These are phyloP conservation scores for Bombus consobrinus DNA, from an alignment of 1,140 invertebrate genomes.

Conservation along the genomic window DNA sequence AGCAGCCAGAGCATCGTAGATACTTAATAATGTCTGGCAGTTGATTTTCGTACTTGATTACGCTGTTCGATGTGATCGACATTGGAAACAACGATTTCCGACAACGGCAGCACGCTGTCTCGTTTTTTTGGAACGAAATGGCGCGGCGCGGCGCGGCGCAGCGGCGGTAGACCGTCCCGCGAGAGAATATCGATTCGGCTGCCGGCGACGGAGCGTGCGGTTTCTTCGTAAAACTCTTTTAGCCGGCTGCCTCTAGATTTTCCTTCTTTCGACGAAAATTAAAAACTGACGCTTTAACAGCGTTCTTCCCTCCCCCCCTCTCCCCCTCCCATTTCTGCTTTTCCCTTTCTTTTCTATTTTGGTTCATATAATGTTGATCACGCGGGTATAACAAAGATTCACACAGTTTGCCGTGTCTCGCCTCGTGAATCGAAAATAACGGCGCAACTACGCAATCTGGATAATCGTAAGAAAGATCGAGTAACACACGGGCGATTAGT, in stretches of 20 bases:
- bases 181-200: slow-evolving; percentile 32
- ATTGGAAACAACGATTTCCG: background rate
- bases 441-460: no score
- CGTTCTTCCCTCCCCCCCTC: fast-evolving
- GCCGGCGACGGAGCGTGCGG: background rate
- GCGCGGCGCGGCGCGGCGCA: background rate
- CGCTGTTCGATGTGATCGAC: background rate
- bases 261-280: background rate
- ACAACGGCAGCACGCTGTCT: background rate
- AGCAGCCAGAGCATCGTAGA: background rate
- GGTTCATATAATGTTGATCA: no score
- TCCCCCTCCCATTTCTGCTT: background rate
- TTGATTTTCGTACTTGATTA: background rate
- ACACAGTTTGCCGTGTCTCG: no score
- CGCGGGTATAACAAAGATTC: background rate
- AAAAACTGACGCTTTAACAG: background rate
- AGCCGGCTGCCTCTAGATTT: background rate
- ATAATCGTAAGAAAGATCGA: no score
- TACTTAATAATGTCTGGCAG: no score
- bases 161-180: slow-evolving; percentile 22
- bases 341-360: background rate
- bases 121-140: background rate
- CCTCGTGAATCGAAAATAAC: no score
- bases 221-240: background rate
- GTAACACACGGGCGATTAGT: background rate